Evolutionary conservation across 2,797 vertebrate species (phyloP), one percentile per base, ranked within the genome.

Genomic region (Serranus cabrilla): DNA sequence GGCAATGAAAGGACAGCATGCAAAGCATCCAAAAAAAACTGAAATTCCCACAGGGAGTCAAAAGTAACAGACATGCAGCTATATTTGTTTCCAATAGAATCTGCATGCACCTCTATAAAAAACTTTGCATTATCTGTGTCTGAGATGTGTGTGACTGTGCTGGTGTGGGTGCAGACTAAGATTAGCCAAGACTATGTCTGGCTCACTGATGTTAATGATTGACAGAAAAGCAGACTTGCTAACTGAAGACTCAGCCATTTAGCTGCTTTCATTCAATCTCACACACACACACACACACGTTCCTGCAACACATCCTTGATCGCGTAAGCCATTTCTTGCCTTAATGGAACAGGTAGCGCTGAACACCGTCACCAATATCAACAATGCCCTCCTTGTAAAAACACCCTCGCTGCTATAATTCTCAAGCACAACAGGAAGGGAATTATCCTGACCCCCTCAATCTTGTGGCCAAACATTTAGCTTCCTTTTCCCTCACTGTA

Each of bases 171-270:
- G 16, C 66, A 78, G 59, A 68, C 70, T 82, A 76, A 83, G 71
- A 80, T 82, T 77, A 85, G 80, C 74, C 25, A 60, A 37, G 62
- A 63, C 34, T 6, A n/a, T 20, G 62, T 65, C 80, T 71, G 74
- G 47, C 61, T 75, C 68, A 81, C 56, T 56, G 67, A 67, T 54
- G 90, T 89, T 90, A 93, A 91, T 91, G 74, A 92, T 88, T 92
- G 80, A 88, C 83, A 76, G 69, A 82, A 73, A 86, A 47, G 69
- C 71, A 76, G 78, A 76, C 77, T 85, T 75, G 57, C 58, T 76
- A 78, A 78, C 71, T 55, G 58, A 83, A 78, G 31, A 82, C 71
- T 73, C 50, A 69, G 60, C 43, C 67, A 59, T 74, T 78, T 16
- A 78, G 23, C 13, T 20, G 49, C 39, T 74, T 52, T 60, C 50